phyloP scores from a whole-genome alignment of 2,888 invertebrate genomes.

The Apodemia duryi region DNA sequence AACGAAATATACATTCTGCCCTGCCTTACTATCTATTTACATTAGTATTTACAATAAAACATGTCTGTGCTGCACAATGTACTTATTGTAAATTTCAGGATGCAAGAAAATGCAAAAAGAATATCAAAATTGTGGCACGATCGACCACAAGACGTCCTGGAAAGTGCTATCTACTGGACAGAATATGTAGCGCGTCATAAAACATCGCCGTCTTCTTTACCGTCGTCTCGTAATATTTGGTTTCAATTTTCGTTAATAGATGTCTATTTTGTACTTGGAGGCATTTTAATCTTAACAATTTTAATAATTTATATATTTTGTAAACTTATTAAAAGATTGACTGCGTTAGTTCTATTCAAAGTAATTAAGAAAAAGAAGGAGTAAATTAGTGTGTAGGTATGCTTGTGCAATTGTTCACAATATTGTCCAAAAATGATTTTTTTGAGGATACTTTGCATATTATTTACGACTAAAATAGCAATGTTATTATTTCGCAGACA shows the following conservation, averaged over 20 bases:
- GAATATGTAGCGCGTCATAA: slow-evolving; percentile 80
- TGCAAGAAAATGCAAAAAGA: slow-evolving; percentile 61
- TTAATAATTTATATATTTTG: slow-evolving; percentile 31
- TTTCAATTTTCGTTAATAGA: slow-evolving; percentile 49
- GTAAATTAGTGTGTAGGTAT: not conserved
- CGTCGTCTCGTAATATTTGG: slow-evolving; percentile 43
- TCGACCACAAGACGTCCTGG: slow-evolving; percentile 74
- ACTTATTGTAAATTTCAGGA: slow-evolving; percentile 38
- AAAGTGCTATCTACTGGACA: slow-evolving; percentile 82
- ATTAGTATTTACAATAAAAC: too few species aligned
- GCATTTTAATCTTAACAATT: slow-evolving; percentile 28
- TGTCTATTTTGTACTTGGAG: slow-evolving; percentile 45
- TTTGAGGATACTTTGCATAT: too few species aligned
- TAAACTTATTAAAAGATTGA: slow-evolving; percentile 20
- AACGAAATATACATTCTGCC: too few species aligned
- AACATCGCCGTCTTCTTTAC: slow-evolving; percentile 45
- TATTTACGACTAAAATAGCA: too few species aligned
- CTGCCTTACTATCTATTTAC: too few species aligned
- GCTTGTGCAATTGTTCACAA: not conserved
- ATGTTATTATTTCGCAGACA: too few species aligned
- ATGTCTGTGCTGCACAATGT: too few species aligned
- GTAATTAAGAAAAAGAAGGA: not conserved
- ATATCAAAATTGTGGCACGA: slow-evolving; percentile 75
- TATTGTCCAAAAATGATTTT: too few species aligned
- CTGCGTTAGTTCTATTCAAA: not conserved